Conservation (phyloP, 2,113 vertebrate genomes). For the Macrotus californicus region DNA sequence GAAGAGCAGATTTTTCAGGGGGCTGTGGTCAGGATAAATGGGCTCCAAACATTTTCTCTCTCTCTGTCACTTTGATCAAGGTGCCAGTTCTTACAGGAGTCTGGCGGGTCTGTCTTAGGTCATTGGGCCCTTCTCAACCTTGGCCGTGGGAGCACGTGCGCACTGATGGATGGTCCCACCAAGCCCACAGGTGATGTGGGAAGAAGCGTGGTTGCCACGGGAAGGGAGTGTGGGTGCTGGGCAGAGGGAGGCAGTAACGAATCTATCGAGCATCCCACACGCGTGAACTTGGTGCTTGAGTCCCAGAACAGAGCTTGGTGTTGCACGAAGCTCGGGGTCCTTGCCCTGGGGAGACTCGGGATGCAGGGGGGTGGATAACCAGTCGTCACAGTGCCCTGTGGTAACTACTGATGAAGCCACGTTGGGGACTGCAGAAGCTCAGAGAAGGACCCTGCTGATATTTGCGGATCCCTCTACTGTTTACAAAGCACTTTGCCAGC, state of each 20-base stretch:
- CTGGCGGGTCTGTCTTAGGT: background rate
- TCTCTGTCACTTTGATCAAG: background rate
- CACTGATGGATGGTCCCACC: background rate
- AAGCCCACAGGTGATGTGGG: fast-evolving
- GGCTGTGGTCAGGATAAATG: background rate
- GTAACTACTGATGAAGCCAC: fast-evolving
- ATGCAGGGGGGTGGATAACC: background rate
- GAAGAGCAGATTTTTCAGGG: background rate
- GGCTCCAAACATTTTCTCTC: background rate
- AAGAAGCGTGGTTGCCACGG: background rate
- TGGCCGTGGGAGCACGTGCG: fast-evolving
- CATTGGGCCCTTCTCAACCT: background rate
- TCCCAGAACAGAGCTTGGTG: background rate
- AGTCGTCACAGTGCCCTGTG: fast-evolving
- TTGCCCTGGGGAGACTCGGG: background rate
- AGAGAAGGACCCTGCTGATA: background rate
- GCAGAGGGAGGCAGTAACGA: background rate
- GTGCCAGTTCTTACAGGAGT: background rate
- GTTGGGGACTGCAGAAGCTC: fast-evolving
- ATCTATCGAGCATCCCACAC: fast-evolving
- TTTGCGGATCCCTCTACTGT: background rate
- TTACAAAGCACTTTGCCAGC: background rate
- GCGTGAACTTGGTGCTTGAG: background rate
- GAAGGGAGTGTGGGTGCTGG: background rate
- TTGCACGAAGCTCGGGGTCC: background rate